Evolutionary conservation across 1,140 invertebrate species (phyloP), one percentile per base, ranked within the genome.

Genomic region (Reticulitermes speratus): DNA sequence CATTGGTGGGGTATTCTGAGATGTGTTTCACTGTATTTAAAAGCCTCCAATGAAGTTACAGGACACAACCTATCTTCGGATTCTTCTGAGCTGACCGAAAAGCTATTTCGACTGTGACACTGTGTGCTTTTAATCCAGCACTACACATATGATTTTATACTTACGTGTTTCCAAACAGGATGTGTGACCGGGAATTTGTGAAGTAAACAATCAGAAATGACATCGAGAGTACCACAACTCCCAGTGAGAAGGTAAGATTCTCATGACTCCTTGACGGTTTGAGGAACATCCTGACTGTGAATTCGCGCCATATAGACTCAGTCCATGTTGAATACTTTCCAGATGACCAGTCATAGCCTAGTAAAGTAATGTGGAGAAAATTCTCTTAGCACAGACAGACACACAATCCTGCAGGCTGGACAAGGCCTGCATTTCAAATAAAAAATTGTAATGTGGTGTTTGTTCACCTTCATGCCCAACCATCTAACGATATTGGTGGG

Each of bases 301-400:
- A 92, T 32, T 92, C 90, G 59, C 93, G 90, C 97, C 97, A 98
- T 21, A 96, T 93, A 6, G 97, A 98, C 93, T 99, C 97, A 38
- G 97, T 96, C 97, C 97, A 99, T 16, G 97, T 96, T 0, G 97
- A 97, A 90, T 95, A 98, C 87, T 94, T 81, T 6, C 94, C 94
- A 0, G 96, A 97, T 44, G 92, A 91, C 94, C 96, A 96, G 89
- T 98, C 93, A 89, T 98, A 97, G 89, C 93, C 96, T 97, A 89
- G 14, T 88, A 52, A 16, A 52, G 16, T 48, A 48, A 82, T 87
- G 88, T 82, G 38, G 25, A 82, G 38, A 83, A 52, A 45, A 25
- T 59, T 83, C 87, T 75, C 85, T 44, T 23, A 82, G 44, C 3
- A 14, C 81, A 82, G 23, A 82, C 81, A 38, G 44, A n/a, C 81